Evolutionary conservation across 64 coral and sea anemone species (phyloP).

Genomic region (Porites lutea): DNA sequence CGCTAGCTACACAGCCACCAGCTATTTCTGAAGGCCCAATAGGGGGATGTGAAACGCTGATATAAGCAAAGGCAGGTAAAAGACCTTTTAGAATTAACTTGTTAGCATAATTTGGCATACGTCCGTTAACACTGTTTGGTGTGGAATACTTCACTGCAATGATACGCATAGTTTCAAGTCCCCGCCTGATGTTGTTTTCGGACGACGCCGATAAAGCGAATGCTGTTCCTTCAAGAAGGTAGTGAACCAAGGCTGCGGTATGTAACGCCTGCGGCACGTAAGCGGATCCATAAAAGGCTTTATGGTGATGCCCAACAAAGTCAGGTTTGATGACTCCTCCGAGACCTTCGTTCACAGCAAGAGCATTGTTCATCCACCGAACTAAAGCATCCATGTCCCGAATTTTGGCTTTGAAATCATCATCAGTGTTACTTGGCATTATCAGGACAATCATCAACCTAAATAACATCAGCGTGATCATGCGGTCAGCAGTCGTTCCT

Average conservation of each 20-base stretch:
- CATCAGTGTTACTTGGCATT: constrained; percentile 34
- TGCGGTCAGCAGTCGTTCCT: constrained; percentile 80
- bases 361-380: constrained; percentile 65
- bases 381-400: constrained; percentile 63
- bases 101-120: constrained; percentile 60
- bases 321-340: constrained; percentile 89
- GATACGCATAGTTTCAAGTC: constrained; percentile 35
- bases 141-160: constrained; percentile 78
- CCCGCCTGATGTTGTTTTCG: constrained; percentile 36
- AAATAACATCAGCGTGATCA: constrained; percentile 59
- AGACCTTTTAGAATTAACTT: constrained; percentile 2
- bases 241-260: constrained; percentile 50
- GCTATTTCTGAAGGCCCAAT: not conserved
- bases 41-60: not conserved
- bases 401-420: constrained; percentile 57
- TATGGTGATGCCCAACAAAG: constrained; percentile 73
- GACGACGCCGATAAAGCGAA: constrained; percentile 30
- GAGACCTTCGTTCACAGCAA: constrained; percentile 60
- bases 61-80: constrained; percentile 75
- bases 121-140: constrained; percentile 60
- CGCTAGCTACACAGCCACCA: not conserved
- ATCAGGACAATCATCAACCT: constrained; percentile 54
- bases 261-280: constrained; percentile 78
- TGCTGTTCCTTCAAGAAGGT: constrained; percentile 58
- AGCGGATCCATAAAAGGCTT: constrained; percentile 56